These are phyloP conservation scores for Pachyrhynchus sulphureomaculatus DNA, from an alignment of 1,140 invertebrate species.

Conservation along the genomic window DNA sequence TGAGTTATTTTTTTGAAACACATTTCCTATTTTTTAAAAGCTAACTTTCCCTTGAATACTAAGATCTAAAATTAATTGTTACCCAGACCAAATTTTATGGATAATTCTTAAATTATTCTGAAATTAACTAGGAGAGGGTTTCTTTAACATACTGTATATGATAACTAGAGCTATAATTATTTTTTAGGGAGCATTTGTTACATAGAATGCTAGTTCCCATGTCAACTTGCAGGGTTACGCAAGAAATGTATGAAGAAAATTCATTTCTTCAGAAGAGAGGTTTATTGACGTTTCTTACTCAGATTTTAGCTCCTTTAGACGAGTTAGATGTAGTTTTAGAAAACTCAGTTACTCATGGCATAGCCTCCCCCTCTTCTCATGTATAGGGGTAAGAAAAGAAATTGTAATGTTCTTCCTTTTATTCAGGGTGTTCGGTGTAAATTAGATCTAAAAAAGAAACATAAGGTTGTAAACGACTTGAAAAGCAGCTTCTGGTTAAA, in stretches of 20 bases:
- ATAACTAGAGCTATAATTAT: too few species aligned
- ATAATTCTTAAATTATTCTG: too few species aligned
- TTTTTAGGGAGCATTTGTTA: conserved; percentile 87
- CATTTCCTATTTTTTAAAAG: too few species aligned
- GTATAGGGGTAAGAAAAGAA: conserved; percentile 2
- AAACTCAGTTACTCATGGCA: conserved; percentile 91
- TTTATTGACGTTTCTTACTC: conserved; percentile 83
- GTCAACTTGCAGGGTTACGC: conserved; percentile 79
- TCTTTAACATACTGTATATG: too few species aligned
- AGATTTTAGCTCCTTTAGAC: conserved; percentile 88
- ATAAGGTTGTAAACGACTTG: too few species aligned
- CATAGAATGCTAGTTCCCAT: conserved; percentile 87
- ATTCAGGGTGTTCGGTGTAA: conserved; percentile 3
- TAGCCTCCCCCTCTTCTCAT: conserved; percentile 58
- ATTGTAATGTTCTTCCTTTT: conserved; percentile 3
- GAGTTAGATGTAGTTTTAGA: conserved; percentile 93
- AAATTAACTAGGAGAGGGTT: too few species aligned
- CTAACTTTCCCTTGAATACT: too few species aligned
- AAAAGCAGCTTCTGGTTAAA: too few species aligned
- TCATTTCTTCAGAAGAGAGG: conserved; percentile 88
- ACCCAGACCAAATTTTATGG: too few species aligned
- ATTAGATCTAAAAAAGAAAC: too few species aligned
- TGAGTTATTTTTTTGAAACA: too few species aligned
- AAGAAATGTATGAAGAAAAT: conserved; percentile 93
- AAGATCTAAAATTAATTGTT: too few species aligned